Base-by-base conservation (phyloP, 1,140 invertebrate genomes). In the Euglossa dilemma region DNA sequence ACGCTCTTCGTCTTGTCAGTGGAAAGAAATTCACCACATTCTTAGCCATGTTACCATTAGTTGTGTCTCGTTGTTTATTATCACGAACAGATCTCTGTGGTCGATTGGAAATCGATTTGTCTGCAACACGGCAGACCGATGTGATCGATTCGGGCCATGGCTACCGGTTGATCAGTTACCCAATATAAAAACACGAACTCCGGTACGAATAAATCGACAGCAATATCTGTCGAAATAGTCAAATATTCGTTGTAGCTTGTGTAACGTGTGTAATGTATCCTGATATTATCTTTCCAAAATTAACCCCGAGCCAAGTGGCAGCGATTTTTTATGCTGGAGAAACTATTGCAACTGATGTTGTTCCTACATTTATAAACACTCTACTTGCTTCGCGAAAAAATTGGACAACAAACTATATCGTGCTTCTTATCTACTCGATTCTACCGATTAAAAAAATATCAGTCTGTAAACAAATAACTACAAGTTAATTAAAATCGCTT, bases 1-100 rank as follows among this genome's bases (percentile, higher is more conserved):
- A 45, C 36, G 43, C 56, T 86, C 28, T 85, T 86, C 66, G 76
- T 70, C 66, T 80, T 57, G 71, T 72, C 47, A 18, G 45, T 8
- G 56, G 61, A 76, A 67, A 70, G 72, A 76, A 73, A 57, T 52
- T 45, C 28, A 50, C 0, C 45, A 50, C 25, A 84, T 80, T 72
- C 59, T 72, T 57, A 57, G 28, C 14, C 61, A 11, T 61, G 36
- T 84, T 74, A 50, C 20, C 36, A 45, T 57, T 54, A 70, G 50
- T 43, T 14, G 74, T 47, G 20, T 59, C 20, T 56, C 54, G 20
- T 75, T 64, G 54, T 59, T 71, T 61, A 69, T 54, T 75, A 57
- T 52, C 75, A 57, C 7, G 36, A 67, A 57, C 66, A 64, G 36
- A 64, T 67, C 83, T 70, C 23, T 63, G 61, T 25, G 74, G 16